A percentile compares a stretch with the other conserved stretches of the same genome.
Evolutionary conservation across 2,797 vertebrate genomes (phyloP).

Genomic region (Lepus oiostolus): DNA sequence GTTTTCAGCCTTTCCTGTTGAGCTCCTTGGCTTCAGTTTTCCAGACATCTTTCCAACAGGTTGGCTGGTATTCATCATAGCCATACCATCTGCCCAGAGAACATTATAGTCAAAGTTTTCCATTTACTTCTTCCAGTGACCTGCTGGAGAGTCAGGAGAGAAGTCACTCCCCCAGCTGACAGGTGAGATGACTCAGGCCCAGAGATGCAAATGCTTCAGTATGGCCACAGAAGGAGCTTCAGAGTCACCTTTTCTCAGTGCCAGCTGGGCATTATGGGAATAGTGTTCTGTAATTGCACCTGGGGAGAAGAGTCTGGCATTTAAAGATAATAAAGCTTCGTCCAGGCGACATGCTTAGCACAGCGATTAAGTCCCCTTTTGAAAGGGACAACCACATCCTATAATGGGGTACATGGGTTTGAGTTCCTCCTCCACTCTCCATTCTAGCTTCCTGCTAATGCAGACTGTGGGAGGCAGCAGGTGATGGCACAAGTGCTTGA

Average conservation of each 20-base stretch:
- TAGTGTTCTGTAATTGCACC: neutral
- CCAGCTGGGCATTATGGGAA: neutral
- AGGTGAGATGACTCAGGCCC: neutral
- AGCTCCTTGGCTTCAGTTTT: neutral
- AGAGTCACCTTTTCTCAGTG: neutral
- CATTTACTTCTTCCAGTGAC: neutral
- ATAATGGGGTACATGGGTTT: no score
- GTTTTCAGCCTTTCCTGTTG: neutral
- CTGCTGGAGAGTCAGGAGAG: neutral
- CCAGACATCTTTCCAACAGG: neutral
- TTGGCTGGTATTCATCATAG: neutral
- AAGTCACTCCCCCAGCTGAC: neutral
- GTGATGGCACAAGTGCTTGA: no score
- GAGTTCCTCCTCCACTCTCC: no score
- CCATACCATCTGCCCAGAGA: neutral
- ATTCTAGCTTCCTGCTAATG: no score
- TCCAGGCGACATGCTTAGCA: no score
- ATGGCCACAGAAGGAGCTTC: neutral
- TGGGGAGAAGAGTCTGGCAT: neutral
- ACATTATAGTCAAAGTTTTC: neutral
- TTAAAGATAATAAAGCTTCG: neutral
- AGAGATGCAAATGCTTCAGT: neutral
- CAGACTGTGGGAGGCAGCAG: no score
- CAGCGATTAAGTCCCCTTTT: no score
- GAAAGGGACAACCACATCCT: no score